Evolutionary conservation across 2,888 invertebrate genomes (phyloP).

Genomic region (Muschampia plurimacula): DNA sequence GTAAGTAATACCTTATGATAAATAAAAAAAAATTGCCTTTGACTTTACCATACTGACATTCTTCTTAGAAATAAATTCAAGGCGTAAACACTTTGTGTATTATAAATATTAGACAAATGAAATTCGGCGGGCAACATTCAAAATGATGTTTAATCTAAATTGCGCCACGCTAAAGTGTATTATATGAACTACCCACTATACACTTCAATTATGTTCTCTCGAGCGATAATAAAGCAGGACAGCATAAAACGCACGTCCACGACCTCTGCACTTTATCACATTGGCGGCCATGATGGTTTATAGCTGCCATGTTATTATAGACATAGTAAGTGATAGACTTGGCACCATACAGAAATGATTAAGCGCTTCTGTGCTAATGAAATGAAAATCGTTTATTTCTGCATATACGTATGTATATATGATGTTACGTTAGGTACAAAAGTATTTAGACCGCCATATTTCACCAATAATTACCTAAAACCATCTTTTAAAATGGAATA

Average conservation of each 20-base stretch:
- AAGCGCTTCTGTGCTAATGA: background rate
- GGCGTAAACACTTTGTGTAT: too few relatives aligned
- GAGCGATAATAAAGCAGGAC: conserved; percentile 34
- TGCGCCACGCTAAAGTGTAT: background rate
- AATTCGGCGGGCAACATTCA: background rate
- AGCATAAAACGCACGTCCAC: conserved; percentile 42
- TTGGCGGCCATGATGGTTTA: conserved; percentile 37
- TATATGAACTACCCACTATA: background rate
- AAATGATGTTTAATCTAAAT: background rate
- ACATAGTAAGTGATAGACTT: conserved; percentile 10
- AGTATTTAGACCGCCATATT: too few relatives aligned
- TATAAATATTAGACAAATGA: too few relatives aligned
- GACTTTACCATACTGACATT: too few relatives aligned
- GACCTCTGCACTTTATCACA: conserved; percentile 48
- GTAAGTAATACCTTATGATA: too few relatives aligned
- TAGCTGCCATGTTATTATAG: conserved; percentile 16
- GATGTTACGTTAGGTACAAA: too few relatives aligned
- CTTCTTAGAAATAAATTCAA: too few relatives aligned
- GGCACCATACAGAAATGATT: background rate
- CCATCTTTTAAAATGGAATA: too few relatives aligned
- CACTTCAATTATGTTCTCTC: conserved; percentile 29
- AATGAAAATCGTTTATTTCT: too few relatives aligned
- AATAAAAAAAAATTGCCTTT: too few relatives aligned
- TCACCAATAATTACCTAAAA: too few relatives aligned
- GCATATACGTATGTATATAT: too few relatives aligned